phyloP scores from a whole-genome alignment of 2,113 vertebrate species.

The Platysternon megacephalum region DNA sequence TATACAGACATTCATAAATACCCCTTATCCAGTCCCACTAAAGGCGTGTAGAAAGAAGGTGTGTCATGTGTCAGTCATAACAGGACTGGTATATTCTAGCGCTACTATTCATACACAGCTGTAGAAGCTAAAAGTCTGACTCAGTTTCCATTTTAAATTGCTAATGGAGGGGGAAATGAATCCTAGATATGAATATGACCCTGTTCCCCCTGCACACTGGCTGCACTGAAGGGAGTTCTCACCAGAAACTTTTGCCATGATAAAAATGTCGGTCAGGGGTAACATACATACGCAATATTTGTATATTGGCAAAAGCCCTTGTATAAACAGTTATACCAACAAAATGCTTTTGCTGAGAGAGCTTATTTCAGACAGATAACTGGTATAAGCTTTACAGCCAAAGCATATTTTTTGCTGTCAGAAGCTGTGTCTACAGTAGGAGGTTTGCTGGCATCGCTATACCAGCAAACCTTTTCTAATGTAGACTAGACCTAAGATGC shows the following conservation, averaged over 20 bases:
- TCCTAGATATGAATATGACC: not conserved
- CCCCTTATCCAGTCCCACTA: not conserved
- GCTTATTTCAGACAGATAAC: not conserved
- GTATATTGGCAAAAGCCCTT: not conserved
- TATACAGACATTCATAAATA: not conserved
- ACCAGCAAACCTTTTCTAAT: not conserved
- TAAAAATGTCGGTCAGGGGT: not conserved
- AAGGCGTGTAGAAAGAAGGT: not conserved
- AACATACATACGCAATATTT: not conserved
- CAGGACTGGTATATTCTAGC: constrained; percentile 22
- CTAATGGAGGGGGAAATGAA: not conserved
- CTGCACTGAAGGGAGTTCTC: not conserved
- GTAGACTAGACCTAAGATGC: not conserved
- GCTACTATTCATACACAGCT: not conserved
- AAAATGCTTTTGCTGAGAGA: not conserved
- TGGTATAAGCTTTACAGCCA: not conserved
- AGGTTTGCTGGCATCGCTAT: not conserved
- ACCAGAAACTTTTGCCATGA: not conserved
- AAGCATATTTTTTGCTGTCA: not conserved
- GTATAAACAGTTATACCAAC: not conserved
- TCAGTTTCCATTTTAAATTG: not conserved
- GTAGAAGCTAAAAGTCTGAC: not conserved
- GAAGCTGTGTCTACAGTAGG: not conserved
- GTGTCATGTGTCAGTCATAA: not conserved
- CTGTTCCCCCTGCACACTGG: accelerated